These are phyloP conservation scores for Hirudo medicinalis DNA, from an alignment of 1,140 invertebrate genomes.

Conservation along the genomic window DNA sequence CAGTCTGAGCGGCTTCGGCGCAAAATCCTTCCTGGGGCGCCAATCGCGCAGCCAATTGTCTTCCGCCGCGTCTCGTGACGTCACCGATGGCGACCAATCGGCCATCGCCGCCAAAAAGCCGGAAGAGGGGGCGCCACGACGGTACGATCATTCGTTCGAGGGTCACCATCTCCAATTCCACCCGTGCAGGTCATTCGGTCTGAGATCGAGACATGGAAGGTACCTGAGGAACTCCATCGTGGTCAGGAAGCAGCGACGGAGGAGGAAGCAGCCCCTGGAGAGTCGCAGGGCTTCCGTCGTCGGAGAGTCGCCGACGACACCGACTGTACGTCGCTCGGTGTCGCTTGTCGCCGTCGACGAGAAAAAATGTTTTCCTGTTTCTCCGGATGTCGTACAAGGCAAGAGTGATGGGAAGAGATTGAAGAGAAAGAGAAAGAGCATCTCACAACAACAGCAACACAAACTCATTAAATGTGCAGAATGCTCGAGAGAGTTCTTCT, in stretches of 20 bases:
- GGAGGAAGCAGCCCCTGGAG: too few relatives aligned
- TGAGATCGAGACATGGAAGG: too few relatives aligned
- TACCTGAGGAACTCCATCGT: too few relatives aligned
- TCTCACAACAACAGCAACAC: slow-evolving; percentile 2
- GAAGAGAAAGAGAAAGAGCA: background rate
- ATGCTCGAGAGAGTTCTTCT: background rate
- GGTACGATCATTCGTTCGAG: background rate
- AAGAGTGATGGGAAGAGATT: background rate
- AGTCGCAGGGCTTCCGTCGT: too few relatives aligned
- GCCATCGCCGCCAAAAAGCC: background rate
- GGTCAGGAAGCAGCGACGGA: too few relatives aligned
- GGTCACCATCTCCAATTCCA: background rate
- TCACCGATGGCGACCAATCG: slow-evolving; percentile 8
- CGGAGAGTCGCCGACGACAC: background rate
- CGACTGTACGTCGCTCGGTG: background rate
- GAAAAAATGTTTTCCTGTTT: too few relatives aligned
- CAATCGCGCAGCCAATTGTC: background rate
- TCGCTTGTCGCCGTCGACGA: too few relatives aligned
- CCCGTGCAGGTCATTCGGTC: background rate
- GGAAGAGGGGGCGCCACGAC: background rate
- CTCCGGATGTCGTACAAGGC: too few relatives aligned
- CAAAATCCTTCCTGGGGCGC: background rate
- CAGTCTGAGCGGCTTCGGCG: background rate
- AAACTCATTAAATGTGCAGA: background rate
- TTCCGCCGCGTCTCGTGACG: background rate